Evolutionary conservation across 2,888 invertebrate genomes (phyloP).

Genomic region (Deladenus siricidicola): DNA sequence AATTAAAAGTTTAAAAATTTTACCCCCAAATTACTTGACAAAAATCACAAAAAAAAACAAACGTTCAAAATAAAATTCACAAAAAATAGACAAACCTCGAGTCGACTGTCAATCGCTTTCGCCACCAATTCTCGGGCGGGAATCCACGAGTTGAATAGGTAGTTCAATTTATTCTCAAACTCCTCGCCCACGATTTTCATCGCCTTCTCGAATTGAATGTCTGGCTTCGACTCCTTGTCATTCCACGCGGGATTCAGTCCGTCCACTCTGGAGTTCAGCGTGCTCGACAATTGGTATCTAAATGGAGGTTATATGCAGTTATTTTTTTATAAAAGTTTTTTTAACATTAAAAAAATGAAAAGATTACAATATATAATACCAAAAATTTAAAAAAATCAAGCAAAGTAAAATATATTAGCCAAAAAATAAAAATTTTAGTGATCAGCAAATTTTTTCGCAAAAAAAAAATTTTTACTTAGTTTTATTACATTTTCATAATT

Average conservation of each 20-base stretch:
- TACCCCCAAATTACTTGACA: too few relatives aligned
- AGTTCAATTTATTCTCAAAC: constrained; percentile 65
- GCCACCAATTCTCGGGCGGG: constrained; percentile 68
- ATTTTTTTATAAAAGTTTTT: constrained; percentile 1
- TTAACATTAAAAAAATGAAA: not conserved
- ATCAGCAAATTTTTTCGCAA: too few relatives aligned
- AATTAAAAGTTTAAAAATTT: too few relatives aligned
- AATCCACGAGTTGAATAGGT: constrained; percentile 59
- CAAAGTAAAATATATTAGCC: too few relatives aligned
- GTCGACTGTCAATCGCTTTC: too few relatives aligned
- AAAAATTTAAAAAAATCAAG: too few relatives aligned
- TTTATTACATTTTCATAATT: too few relatives aligned
- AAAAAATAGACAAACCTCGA: constrained; percentile 11
- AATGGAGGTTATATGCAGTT: not conserved
- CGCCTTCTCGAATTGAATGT: constrained; percentile 61
- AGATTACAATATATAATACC: not conserved
- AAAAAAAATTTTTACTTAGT: too few relatives aligned
- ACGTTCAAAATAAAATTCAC: not conserved
- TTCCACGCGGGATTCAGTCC: constrained; percentile 77
- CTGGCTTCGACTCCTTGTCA: constrained; percentile 58
- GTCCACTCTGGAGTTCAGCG: constrained; percentile 61
- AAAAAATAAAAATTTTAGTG: too few relatives aligned
- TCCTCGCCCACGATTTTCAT: constrained; percentile 71
- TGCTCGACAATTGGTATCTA: constrained; percentile 40
- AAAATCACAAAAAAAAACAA: not conserved